A percentile compares a stretch with the other conserved stretches of the same genome.
Conservation (phyloP, 2,113 vertebrate genomes). For the Perca fluviatilis region DNA sequence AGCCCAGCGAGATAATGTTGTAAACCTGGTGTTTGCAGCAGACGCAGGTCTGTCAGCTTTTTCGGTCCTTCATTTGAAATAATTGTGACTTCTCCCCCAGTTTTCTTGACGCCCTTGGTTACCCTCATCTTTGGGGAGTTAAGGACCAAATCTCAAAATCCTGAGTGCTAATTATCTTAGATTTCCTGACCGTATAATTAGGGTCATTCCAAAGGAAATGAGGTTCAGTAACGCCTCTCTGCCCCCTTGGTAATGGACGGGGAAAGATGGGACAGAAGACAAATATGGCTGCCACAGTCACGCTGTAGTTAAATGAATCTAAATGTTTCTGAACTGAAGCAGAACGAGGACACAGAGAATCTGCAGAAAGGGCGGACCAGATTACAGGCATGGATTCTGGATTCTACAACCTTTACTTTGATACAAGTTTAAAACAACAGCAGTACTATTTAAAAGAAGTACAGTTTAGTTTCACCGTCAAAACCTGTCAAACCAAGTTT, state of each 20-base stretch:
- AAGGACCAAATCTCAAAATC: slow-evolving; percentile 57
- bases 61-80: background rate
- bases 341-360: background rate
- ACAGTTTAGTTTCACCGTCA: background rate
- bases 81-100: background rate
- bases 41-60: background rate
- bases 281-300: slow-evolving; percentile 2
- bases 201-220: slow-evolving; percentile 69
- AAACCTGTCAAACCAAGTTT: background rate
- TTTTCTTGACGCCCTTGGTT: slow-evolving; percentile 12
- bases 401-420: too few relatives aligned
- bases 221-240: slow-evolving; percentile 47
- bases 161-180: slow-evolving; percentile 67
- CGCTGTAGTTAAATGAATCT: background rate
- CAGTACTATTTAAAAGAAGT: background rate
- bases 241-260: slow-evolving; percentile 25
- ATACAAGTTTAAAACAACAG: too few relatives aligned
- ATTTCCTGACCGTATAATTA: slow-evolving; percentile 67
- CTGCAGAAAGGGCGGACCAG: background rate
- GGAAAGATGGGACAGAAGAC: slow-evolving; percentile 23
- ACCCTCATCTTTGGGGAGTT: slow-evolving; percentile 57
- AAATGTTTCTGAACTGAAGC: background rate
- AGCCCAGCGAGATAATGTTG: too few relatives aligned
- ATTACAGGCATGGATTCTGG: too few relatives aligned
- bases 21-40: background rate